Evolutionary conservation across 2,797 vertebrate species (phyloP), one percentile per base, ranked within the genome.

Genomic region (Anabas testudineus): DNA sequence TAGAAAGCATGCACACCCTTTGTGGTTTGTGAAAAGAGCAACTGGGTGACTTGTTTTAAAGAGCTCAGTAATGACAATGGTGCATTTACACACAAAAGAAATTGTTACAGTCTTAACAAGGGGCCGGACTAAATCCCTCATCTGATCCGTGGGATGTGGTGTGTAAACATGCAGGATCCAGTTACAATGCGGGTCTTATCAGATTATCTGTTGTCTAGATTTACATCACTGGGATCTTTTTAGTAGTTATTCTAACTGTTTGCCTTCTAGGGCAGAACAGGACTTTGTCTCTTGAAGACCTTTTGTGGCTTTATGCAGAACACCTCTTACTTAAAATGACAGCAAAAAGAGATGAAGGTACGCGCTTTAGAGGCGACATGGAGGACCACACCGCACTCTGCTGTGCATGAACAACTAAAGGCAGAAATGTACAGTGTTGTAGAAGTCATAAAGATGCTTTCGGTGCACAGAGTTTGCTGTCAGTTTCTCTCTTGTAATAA

Each of bases 121-220:
- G 21, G 21, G 28, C 10, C 49, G 4, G 19, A 61, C 30, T 30
- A 5, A 53, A 59, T 69, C 54, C 36, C 5, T 41, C 24, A 14
- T 46, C 60, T 62, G 37, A 70, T 52, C 26, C 51, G 4, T 10
- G 26, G 49, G 39, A 18, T 57, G n/a, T 53, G 30, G 7, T 30
- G 51, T 58, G 34, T 37, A 22, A 63, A 62, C 52, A 37, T 14
- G 24, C 34, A 68, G 26, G 36, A 70, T 67, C 51, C 37, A 32
- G 36, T 45, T 54, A 16, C 41, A 42, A 10, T 43, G 42, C 43
- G 42, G 42, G 42, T 43, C 3, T 12, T 10, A 19, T 43, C 42
- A 43, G 42, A 43, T 19, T 10, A 43, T 43, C 18, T 10, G 42
- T 43, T 19, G n/a, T 43, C n/a, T 19, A 19, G 42, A 43, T 43